phyloP scores from a whole-genome alignment of 2,797 vertebrate genomes.

The Scyliorhinus canicula region DNA sequence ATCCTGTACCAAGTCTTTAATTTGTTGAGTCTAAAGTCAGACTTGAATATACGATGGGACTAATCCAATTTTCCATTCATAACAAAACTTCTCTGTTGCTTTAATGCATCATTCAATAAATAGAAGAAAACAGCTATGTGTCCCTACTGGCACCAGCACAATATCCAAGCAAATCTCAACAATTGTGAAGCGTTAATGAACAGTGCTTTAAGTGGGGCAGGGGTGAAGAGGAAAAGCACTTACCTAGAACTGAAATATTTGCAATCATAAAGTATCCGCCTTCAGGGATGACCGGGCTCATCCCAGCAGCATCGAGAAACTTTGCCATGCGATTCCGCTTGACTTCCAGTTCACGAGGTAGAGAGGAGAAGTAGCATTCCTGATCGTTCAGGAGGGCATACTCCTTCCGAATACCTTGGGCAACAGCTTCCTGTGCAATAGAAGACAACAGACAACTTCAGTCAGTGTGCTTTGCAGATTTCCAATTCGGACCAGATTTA shows the following conservation, averaged over 20 bases:
- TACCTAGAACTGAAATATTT: slow-evolving; percentile 77
- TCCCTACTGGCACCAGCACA: too few species aligned
- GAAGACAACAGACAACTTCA: background rate
- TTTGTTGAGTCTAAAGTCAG: slow-evolving; percentile 35
- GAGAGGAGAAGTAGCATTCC: slow-evolving; percentile 81
- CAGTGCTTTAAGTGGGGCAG: background rate
- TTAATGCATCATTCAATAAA: slow-evolving; percentile 9
- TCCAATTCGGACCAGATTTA: background rate
- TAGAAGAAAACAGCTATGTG: background rate
- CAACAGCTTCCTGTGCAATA: slow-evolving; percentile 79
- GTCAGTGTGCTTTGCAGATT: background rate
- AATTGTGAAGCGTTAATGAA: background rate
- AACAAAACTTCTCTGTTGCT: slow-evolving; percentile 23
- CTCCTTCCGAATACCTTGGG: slow-evolving; percentile 72
- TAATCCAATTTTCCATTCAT: slow-evolving; percentile 31
- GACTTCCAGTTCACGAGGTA: slow-evolving; percentile 73
- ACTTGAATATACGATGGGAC: background rate
- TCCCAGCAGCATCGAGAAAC: slow-evolving; percentile 69
- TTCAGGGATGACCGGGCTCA: slow-evolving; percentile 80
- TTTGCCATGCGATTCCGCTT: slow-evolving; percentile 79
- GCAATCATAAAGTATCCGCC: slow-evolving; percentile 93
- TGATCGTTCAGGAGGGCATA: slow-evolving; percentile 73
- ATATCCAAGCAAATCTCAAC: background rate
- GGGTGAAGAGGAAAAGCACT: slow-evolving; percentile 44
- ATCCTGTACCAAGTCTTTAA: background rate